Percentiles rank a stretch among this genome's conserved stretches.
Evolutionary conservation across 2,888 invertebrate genomes (phyloP).

Genomic region (Gymnosoma rotundatum): DNA sequence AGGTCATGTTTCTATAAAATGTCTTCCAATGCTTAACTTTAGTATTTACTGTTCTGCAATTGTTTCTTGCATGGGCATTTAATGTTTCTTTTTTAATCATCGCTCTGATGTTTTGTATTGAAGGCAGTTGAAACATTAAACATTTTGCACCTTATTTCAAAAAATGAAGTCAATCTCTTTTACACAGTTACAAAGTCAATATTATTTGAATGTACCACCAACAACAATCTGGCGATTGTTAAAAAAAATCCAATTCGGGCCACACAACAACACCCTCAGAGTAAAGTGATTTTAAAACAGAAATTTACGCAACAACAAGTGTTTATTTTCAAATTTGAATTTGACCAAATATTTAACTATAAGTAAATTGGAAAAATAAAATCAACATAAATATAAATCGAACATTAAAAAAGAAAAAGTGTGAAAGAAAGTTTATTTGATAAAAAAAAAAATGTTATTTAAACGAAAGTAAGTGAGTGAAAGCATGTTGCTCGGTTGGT

Average conservation of each 20-base stretch:
- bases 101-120: too few relatives aligned
- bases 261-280: background rate
- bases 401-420: background rate
- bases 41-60: too few relatives aligned
- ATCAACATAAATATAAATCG: too few relatives aligned
- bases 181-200: conserved; percentile 2
- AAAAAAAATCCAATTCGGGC: background rate
- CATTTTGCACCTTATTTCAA: too few relatives aligned
- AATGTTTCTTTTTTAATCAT: too few relatives aligned
- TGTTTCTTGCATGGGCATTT: too few relatives aligned
- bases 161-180: background rate
- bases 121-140: too few relatives aligned
- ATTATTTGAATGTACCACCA: background rate
- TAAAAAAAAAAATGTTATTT: conserved; percentile 25
- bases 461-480: conserved; percentile 36
- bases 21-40: too few relatives aligned
- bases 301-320: background rate
- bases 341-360: conserved; percentile 16
- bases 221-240: background rate
- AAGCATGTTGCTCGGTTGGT: conserved; percentile 28
- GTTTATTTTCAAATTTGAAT: conserved; percentile 30
- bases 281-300: conserved; percentile 3
- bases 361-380: background rate
- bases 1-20: too few relatives aligned
- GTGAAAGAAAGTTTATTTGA: background rate